Percentiles rank a stretch among this genome's conserved stretches.
phyloP scores from a whole-genome alignment of 2,797 vertebrate genomes.

The Iguana delicatissima region DNA sequence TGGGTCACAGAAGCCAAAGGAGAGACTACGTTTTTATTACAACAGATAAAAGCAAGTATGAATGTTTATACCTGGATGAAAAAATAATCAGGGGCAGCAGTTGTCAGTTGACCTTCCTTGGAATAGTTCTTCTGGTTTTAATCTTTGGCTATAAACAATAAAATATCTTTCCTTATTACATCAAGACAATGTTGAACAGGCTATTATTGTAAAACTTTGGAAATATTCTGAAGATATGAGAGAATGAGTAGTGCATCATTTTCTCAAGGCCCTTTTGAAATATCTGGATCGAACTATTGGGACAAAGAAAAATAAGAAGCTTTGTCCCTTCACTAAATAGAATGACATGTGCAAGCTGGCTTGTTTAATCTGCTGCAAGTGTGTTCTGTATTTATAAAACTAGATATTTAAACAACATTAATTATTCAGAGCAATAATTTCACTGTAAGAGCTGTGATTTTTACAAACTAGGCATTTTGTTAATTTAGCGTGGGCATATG shows the following conservation, averaged over 20 bases:
- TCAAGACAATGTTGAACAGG: neutral
- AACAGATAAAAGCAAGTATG: neutral
- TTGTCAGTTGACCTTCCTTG: conserved; percentile 10
- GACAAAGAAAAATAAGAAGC: conserved; percentile 23
- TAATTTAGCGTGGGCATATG: too few relatives aligned
- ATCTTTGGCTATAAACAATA: conserved; percentile 2
- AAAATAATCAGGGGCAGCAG: conserved; percentile 8
- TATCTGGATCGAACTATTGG: neutral
- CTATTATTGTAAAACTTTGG: neutral
- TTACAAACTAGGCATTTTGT: too few relatives aligned
- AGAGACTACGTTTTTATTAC: conserved; percentile 2
- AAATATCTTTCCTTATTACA: conserved; percentile 9
- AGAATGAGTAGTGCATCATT: neutral
- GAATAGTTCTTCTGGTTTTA: conserved; percentile 12
- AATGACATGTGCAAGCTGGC: neutral
- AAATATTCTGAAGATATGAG: conserved; percentile 6
- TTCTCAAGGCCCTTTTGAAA: neutral
- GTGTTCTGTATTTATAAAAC: neutral
- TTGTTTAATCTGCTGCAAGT: neutral
- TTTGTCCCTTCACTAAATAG: neutral
- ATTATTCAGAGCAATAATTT: neutral
- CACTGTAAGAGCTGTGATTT: neutral
- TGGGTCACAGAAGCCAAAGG: neutral
- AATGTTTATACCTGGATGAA: conserved; percentile 16
- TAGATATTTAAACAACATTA: neutral